phyloP scores from a whole-genome alignment of 2,113 vertebrate genomes.

The Passerina amoena region DNA sequence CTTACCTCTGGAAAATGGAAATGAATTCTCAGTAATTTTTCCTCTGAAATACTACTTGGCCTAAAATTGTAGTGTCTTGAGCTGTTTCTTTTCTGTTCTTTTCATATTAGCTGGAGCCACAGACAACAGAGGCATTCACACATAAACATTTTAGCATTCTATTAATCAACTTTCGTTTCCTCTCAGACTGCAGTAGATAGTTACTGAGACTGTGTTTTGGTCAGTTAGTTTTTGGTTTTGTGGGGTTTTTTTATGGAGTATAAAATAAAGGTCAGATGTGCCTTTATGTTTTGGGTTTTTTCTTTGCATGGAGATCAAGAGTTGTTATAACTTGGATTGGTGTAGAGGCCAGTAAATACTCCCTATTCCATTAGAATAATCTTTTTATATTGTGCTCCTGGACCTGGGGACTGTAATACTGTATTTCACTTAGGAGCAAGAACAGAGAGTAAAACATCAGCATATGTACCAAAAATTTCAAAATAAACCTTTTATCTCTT shows the following conservation, averaged over 20 bases:
- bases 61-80: neutral
- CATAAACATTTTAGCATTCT: neutral
- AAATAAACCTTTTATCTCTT: neutral
- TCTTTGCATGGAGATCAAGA: neutral
- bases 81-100: neutral
- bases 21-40: neutral
- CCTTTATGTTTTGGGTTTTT: neutral
- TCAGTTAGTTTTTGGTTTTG: neutral
- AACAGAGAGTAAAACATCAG: neutral
- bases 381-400: neutral
- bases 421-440: neutral
- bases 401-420: neutral
- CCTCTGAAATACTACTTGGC: neutral
- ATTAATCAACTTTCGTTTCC: neutral
- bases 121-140: neutral
- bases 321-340: neutral
- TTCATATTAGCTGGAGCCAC: neutral
- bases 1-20: neutral
- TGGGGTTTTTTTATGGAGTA: neutral
- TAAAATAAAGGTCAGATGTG: neutral
- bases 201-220: neutral
- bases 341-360: neutral
- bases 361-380: neutral
- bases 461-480: neutral
- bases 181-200: neutral